Conservation (phyloP, 2,797 vertebrate species). For the Eleutherodactylus coqui region DNA sequence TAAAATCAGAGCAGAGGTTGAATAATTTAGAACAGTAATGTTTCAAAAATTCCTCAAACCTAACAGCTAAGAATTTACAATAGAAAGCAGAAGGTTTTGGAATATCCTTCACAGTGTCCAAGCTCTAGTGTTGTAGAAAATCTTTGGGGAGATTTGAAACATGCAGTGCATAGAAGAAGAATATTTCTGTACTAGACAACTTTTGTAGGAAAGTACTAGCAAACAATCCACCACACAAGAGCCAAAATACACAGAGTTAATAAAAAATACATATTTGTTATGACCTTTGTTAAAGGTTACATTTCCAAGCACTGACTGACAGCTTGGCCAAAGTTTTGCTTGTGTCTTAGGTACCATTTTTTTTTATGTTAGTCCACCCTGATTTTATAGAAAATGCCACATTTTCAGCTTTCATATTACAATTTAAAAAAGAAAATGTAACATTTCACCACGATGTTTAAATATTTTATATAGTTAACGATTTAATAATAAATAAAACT, state of each 20-base stretch:
- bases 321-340: neutral
- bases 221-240: neutral
- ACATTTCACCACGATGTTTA: neutral
- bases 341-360: neutral
- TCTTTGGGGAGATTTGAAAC: conserved; percentile 11
- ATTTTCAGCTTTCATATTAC: neutral
- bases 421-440: neutral
- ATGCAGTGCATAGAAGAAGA: neutral
- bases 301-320: neutral
- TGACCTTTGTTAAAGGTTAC: neutral
- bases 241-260: neutral
- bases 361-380: neutral
- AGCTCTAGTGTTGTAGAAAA: neutral
- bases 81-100: neutral
- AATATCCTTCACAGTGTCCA: conserved; percentile 6
- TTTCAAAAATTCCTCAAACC: neutral
- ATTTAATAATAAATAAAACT: no score
- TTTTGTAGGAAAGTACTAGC: neutral
- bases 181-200: neutral
- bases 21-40: neutral
- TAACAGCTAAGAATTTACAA: conserved; percentile 11
- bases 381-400: neutral
- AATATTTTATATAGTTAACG: no score
- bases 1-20: neutral
- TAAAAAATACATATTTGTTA: neutral